A percentile compares a stretch with the other conserved stretches of the same genome.
These are phyloP conservation scores for Phyllotreta striolata DNA, from an alignment of 2,888 invertebrate species.

Conservation along the genomic window DNA sequence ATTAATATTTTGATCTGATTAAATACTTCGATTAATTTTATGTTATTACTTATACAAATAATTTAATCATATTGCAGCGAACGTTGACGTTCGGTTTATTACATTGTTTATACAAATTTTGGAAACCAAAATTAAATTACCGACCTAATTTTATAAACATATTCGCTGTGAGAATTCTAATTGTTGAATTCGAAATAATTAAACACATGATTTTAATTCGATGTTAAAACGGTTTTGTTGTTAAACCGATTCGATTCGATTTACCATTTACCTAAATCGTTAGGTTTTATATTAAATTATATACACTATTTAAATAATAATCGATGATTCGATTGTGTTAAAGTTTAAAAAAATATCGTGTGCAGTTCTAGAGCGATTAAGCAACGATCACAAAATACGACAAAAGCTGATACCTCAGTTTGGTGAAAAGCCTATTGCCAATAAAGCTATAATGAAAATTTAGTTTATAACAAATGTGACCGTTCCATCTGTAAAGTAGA, in stretches of 20 bases:
- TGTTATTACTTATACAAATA: too few relatives aligned
- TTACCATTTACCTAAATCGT: background rate
- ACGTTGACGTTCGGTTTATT: too few relatives aligned
- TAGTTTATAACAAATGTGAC: constrained; percentile 14
- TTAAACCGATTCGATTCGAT: background rate
- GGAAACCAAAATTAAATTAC: too few relatives aligned
- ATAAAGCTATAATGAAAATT: constrained; percentile 35
- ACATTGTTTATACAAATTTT: too few relatives aligned
- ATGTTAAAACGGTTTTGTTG: background rate
- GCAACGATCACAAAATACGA: constrained; percentile 56
- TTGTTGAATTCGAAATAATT: too few relatives aligned
- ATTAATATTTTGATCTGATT: too few relatives aligned
- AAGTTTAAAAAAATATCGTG: constrained; percentile 10
- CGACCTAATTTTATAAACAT: too few relatives aligned
- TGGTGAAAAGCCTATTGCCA: constrained; percentile 41
- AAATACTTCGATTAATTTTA: too few relatives aligned
- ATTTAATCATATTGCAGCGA: too few relatives aligned
- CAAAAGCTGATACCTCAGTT: constrained; percentile 55
- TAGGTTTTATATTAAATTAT: background rate
- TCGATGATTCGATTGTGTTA: constrained; percentile 11
- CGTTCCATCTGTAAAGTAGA: constrained; percentile 9
- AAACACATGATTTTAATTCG: too few relatives aligned
- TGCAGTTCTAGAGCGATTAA: constrained; percentile 45
- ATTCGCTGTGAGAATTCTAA: too few relatives aligned
- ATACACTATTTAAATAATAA: background rate